phyloP scores from a whole-genome alignment of 2,888 invertebrate genomes.

The Melieria crassipennis region DNA sequence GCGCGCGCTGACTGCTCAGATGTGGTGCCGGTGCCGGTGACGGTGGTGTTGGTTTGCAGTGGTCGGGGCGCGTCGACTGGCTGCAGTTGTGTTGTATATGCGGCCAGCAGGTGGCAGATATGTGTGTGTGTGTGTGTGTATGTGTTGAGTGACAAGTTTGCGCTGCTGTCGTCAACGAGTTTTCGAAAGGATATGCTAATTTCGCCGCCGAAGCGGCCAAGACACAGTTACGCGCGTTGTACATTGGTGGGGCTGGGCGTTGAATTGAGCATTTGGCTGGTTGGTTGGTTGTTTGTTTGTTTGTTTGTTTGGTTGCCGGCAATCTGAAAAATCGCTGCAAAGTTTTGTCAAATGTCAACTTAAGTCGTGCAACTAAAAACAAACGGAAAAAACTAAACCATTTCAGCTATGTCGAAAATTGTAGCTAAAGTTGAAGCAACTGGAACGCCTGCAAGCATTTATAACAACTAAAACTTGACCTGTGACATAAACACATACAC shows the following conservation, averaged over 20 bases:
- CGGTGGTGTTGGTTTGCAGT: neutral
- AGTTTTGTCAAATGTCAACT: too few species aligned
- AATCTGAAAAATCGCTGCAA: too few species aligned
- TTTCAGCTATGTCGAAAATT: too few species aligned
- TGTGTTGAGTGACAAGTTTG: neutral
- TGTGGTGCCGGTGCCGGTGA: constrained; percentile 8
- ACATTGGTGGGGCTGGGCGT: neutral
- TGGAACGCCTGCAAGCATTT: too few species aligned
- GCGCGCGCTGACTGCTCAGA: neutral
- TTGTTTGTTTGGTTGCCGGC: neutral
- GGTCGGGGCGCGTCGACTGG: neutral
- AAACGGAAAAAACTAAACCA: too few species aligned
- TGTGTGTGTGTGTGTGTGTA: neutral
- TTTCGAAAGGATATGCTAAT: constrained; percentile 21
- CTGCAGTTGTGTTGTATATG: neutral
- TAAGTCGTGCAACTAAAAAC: too few species aligned
- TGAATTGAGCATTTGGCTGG: too few species aligned
- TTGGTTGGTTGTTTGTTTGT: neutral
- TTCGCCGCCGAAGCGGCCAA: neutral
- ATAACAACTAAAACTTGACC: too few species aligned
- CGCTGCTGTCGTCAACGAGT: constrained; percentile 6
- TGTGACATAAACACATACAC: too few species aligned
- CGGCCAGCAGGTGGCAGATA: too few species aligned
- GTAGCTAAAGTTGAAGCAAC: too few species aligned
- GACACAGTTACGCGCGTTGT: too few species aligned